Percentiles rank a stretch among this genome's conserved stretches.
These are phyloP conservation scores for Emydocephalus ijimae DNA, from an alignment of 2,113 vertebrate genomes.

Conservation along the genomic window DNA sequence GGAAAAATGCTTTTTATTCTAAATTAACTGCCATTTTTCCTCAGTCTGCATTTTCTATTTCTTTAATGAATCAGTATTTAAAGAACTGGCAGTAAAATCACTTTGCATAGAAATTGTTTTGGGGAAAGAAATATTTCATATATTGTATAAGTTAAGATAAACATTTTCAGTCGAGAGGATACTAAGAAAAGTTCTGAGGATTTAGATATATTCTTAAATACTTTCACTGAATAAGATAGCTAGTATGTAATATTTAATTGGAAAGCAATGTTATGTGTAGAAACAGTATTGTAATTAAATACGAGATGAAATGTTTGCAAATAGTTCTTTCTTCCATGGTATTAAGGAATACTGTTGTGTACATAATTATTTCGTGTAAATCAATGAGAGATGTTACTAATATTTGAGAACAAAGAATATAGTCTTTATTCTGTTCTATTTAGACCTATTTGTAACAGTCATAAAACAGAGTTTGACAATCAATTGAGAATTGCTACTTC, in stretches of 20 bases:
- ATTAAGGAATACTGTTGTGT: slow-evolving; percentile 19
- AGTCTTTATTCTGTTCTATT: neutral
- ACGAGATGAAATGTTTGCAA: slow-evolving; percentile 52
- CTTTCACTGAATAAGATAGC: slow-evolving; percentile 25
- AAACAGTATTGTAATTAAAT: slow-evolving; percentile 46
- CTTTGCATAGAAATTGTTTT: slow-evolving; percentile 28
- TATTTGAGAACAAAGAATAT: neutral
- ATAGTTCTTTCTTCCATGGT: slow-evolving; percentile 25
- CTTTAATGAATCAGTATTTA: slow-evolving; percentile 35
- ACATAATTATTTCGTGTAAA: slow-evolving; percentile 37
- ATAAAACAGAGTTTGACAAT: slow-evolving; percentile 28
- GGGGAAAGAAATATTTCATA: slow-evolving; percentile 47
- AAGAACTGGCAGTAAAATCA: slow-evolving; percentile 6
- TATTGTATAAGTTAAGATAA: slow-evolving; percentile 19
- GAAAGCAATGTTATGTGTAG: slow-evolving; percentile 39
- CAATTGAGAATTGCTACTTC: slow-evolving; percentile 14
- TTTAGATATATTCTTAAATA: slow-evolving; percentile 40
- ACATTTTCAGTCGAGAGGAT: slow-evolving; percentile 21
- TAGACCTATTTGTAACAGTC: neutral
- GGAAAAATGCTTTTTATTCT: slow-evolving; percentile 57
- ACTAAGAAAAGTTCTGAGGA: slow-evolving; percentile 10
- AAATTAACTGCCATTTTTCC: slow-evolving; percentile 56
- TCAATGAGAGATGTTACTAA: neutral
- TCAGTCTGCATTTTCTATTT: slow-evolving; percentile 44
- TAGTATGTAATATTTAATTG: slow-evolving; percentile 40